These are phyloP conservation scores for Meleagris gallopavo DNA, from an alignment of 2,113 vertebrate genomes.

Conservation along the genomic window DNA sequence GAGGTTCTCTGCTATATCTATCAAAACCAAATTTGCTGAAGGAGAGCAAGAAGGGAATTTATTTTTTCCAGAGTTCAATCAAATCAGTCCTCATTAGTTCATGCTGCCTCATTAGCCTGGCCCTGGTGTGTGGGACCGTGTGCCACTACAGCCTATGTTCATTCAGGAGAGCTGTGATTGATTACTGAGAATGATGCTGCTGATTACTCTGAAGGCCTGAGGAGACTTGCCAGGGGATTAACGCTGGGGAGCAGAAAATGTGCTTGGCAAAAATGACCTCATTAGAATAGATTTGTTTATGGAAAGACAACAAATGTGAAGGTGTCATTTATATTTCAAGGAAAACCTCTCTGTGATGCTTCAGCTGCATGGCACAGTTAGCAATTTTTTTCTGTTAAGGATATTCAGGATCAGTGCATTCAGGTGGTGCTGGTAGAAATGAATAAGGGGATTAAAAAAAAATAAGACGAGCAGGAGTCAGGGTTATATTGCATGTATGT, in stretches of 20 bases:
- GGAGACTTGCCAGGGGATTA: background rate
- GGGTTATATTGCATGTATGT: background rate
- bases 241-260: background rate
- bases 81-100: background rate
- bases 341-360: background rate
- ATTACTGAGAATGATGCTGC: background rate
- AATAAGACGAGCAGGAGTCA: background rate
- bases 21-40: background rate
- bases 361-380: background rate
- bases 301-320: background rate
- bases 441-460: background rate
- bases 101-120: background rate
- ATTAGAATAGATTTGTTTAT: background rate
- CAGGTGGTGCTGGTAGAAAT: background rate
- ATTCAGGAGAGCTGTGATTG: background rate
- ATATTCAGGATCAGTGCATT: background rate
- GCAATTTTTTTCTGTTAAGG: background rate
- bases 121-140: rapidly evolving
- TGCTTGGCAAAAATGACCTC: background rate
- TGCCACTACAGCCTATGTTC: background rate
- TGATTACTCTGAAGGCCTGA: background rate
- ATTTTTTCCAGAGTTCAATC: background rate
- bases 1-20: background rate
- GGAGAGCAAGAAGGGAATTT: background rate
- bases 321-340: background rate